phyloP scores from a whole-genome alignment of 2,888 invertebrate genomes.

The Hyalella azteca region DNA sequence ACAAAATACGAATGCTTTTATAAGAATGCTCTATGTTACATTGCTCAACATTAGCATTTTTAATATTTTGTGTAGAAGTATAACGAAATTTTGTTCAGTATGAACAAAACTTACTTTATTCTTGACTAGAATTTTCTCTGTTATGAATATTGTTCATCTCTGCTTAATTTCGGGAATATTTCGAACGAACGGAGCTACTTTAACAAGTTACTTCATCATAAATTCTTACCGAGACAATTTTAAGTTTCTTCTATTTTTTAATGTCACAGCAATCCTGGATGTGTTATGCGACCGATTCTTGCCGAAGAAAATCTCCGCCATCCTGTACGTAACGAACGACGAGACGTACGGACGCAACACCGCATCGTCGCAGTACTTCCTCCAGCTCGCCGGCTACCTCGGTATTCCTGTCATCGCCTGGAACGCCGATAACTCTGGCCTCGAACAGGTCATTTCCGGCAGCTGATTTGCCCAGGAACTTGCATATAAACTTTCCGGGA shows the following conservation, averaged over 20 bases:
- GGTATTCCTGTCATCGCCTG: conserved; percentile 96
- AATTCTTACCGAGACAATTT: too few species aligned
- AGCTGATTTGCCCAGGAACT: too few species aligned
- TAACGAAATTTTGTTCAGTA: too few species aligned
- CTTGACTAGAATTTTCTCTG: neutral
- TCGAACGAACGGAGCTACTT: too few species aligned
- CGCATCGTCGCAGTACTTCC: conserved; percentile 91
- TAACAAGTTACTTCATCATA: neutral
- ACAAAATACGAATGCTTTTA: too few species aligned
- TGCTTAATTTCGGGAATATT: neutral
- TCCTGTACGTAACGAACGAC: conserved; percentile 93
- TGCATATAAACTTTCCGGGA: too few species aligned
- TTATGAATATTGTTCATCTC: neutral
- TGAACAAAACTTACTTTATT: too few species aligned
- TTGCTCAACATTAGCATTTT: too few species aligned
- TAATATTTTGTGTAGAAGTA: too few species aligned
- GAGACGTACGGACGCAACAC: conserved; percentile 92
- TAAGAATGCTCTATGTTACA: too few species aligned
- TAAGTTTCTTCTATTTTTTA: neutral
- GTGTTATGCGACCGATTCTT: conserved; percentile 88
- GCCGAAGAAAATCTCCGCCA: conserved; percentile 76
- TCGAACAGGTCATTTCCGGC: conserved; percentile 70
- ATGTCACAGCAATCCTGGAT: conserved; percentile 77
- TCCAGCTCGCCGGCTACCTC: conserved; percentile 89
- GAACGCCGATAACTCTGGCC: conserved; percentile 96